phyloP scores from a whole-genome alignment of 2,113 vertebrate genomes.

The Montifringilla adamsi region DNA sequence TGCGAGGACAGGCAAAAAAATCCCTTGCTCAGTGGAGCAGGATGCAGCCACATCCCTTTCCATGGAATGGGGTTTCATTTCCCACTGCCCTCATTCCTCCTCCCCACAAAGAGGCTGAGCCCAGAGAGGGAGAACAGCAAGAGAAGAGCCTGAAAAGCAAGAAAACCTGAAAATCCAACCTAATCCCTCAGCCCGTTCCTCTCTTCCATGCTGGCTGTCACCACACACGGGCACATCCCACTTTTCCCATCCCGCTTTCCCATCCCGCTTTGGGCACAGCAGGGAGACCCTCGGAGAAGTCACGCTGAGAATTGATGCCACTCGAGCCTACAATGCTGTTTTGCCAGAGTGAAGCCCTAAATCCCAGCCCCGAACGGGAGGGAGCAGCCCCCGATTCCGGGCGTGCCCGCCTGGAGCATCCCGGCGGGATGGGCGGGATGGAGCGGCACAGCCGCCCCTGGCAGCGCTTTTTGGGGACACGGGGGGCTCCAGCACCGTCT shows the following conservation, averaged over 20 bases:
- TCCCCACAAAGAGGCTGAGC: neutral
- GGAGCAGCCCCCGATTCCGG: neutral
- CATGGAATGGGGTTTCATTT: neutral
- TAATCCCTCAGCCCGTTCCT: neutral
- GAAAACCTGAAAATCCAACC: neutral
- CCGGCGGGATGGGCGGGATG: rapidly evolving
- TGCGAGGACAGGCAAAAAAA: neutral
- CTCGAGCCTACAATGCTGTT: rapidly evolving
- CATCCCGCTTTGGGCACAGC: rapidly evolving
- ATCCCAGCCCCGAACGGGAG: neutral
- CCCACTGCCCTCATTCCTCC: neutral
- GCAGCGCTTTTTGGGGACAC: neutral
- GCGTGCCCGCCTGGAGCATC: neutral
- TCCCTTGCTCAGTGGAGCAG: rapidly evolving
- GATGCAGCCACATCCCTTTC: neutral
- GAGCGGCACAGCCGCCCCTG: rapidly evolving
- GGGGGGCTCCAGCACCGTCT: neutral
- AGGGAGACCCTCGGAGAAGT: rapidly evolving
- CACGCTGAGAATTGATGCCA: neutral
- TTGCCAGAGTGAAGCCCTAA: rapidly evolving
- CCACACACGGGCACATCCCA: rapidly evolving
- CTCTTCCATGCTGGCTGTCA: neutral
- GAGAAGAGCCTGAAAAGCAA: neutral
- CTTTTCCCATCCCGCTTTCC: neutral
- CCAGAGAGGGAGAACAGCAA: neutral